Evolutionary conservation across 2,113 vertebrate genomes (phyloP).

Genomic region (Typhlomys cinereus): DNA sequence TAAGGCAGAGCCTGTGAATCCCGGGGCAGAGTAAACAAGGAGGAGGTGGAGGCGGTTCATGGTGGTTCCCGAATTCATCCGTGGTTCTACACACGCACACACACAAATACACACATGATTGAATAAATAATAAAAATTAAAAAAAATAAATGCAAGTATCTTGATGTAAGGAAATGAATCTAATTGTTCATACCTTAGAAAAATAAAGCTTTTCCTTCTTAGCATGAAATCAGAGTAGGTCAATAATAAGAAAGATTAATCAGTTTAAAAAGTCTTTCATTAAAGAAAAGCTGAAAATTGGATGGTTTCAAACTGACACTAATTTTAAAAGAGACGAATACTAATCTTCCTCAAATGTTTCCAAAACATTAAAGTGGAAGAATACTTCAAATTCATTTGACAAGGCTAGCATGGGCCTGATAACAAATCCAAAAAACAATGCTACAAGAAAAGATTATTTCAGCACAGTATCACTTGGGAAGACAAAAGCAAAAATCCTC

Average conservation of each 20-base stretch:
- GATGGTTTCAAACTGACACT: neutral
- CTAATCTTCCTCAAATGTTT: neutral
- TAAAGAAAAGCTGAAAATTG: neutral
- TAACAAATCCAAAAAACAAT: neutral
- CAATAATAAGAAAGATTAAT: neutral
- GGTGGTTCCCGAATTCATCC: no score
- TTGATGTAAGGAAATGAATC: slow-evolving; percentile 38
- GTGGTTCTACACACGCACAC: no score
- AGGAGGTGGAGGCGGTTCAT: no score
- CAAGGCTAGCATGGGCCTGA: no score
- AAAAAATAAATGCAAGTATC: slow-evolving; percentile 12
- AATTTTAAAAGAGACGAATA: neutral
- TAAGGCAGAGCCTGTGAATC: no score
- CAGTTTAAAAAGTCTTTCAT: neutral
- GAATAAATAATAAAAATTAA: no score
- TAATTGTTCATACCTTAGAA: neutral
- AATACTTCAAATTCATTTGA: neutral
- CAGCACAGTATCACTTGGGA: neutral
- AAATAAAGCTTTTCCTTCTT: slow-evolving; percentile 35
- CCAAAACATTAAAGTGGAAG: neutral
- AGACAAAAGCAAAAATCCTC: neutral
- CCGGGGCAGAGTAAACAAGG: no score
- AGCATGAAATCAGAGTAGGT: neutral
- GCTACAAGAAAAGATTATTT: neutral
- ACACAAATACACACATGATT: no score